Conservation (phyloP, 1,140 invertebrate genomes). For the Euwallacea fornicatus region DNA sequence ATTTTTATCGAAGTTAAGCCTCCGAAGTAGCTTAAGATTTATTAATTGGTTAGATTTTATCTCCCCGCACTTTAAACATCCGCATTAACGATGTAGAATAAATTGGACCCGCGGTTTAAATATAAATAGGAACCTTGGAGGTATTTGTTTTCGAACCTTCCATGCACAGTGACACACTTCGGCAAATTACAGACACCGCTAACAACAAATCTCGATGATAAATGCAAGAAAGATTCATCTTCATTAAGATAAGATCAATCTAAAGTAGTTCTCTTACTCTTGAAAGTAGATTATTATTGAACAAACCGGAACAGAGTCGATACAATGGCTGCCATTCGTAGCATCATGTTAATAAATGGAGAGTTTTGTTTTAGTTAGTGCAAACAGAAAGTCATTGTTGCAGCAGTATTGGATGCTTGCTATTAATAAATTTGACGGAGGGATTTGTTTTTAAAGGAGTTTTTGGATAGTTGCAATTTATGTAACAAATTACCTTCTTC, state of each 20-base stretch:
- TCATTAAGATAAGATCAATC: slow-evolving; percentile 3
- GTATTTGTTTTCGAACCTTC: neutral
- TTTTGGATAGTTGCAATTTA: too few relatives aligned
- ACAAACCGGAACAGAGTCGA: slow-evolving; percentile 1
- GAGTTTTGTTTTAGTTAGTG: neutral
- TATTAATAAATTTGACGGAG: too few relatives aligned
- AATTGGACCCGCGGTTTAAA: neutral
- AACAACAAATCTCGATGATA: neutral
- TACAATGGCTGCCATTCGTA: slow-evolving; percentile 1
- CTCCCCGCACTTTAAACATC: slow-evolving; percentile 24
- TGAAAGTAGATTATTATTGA: neutral
- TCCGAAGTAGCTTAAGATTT: slow-evolving; percentile 34
- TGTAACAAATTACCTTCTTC: too few relatives aligned
- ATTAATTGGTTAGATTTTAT: slow-evolving; percentile 36
- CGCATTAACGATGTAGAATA: slow-evolving; percentile 19
- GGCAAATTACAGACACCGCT: neutral
- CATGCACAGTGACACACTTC: neutral
- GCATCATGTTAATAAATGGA: neutral
- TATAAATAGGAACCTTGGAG: neutral
- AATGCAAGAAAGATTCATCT: neutral
- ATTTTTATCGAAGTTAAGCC: slow-evolving; percentile 33
- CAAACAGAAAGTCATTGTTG: neutral
- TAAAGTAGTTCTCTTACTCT: neutral
- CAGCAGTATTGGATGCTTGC: too few relatives aligned
- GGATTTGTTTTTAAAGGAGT: too few relatives aligned